A percentile compares a stretch with the other conserved stretches of the same genome.
These are phyloP conservation scores for Lithophane ornitopus DNA, from an alignment of 2,888 invertebrate species.

Conservation along the genomic window DNA sequence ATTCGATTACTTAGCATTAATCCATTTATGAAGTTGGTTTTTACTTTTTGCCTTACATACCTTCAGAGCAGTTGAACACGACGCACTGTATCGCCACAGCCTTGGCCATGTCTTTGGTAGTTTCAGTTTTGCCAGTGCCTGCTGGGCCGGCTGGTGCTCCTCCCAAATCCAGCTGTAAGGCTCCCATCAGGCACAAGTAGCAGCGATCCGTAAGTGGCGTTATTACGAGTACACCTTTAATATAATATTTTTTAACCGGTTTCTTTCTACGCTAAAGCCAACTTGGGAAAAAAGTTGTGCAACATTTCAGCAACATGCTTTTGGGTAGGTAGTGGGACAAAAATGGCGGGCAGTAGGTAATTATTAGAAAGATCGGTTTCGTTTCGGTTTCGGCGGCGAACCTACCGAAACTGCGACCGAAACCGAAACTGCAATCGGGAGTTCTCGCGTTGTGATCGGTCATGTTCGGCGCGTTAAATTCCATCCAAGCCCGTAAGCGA, in stretches of 20 bases:
- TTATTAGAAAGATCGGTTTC: too few relatives aligned
- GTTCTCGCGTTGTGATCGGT: too few relatives aligned
- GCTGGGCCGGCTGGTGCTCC: constrained; percentile 97
- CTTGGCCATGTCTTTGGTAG: constrained; percentile 97
- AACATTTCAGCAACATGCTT: constrained; percentile 1
- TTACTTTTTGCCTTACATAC: background rate
- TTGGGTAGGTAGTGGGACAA: background rate
- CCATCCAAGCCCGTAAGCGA: too few relatives aligned
- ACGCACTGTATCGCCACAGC: constrained; percentile 97
- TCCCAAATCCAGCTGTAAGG: constrained; percentile 95
- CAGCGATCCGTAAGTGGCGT: constrained; percentile 97
- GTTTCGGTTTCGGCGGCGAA: too few relatives aligned
- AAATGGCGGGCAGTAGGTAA: background rate
- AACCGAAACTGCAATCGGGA: too few relatives aligned
- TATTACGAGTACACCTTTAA: constrained; percentile 94
- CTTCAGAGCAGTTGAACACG: constrained; percentile 98
- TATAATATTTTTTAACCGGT: background rate
- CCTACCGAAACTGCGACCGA: too few relatives aligned
- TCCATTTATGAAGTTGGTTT: background rate
- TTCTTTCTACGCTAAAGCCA: background rate
- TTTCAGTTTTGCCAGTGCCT: constrained; percentile 97
- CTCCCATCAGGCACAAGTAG: constrained; percentile 97
- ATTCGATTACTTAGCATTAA: background rate
- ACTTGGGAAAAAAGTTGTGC: background rate
- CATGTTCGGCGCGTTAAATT: too few relatives aligned